Evolutionary conservation across 2,888 invertebrate genomes (phyloP), one percentile per base, ranked within the genome.

Genomic region (Oxytorus armatus): DNA sequence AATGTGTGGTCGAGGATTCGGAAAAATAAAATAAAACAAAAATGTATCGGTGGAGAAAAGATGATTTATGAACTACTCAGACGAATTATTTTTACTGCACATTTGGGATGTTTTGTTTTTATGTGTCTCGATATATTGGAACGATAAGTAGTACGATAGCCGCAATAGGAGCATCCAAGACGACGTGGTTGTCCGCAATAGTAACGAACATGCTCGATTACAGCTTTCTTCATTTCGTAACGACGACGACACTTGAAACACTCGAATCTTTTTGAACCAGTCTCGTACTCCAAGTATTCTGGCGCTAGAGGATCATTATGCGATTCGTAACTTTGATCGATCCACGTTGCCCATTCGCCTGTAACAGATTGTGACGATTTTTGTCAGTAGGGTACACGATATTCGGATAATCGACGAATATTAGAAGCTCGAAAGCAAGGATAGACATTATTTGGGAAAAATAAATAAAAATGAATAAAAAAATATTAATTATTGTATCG

Each of bases 171-270:
- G 59, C 91, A 92, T 73, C 88, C 85, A 73, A 90, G 91, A 42
- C 89, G 88, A 51, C 90, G 89, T 11, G 89, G 89, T 42, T 85
- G 85, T 1, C 91, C 91, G 80, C 92, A 92, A 70, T 91, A 89
- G 82, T 91, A 90, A 0, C 91, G 89, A 59, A 89, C 82, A 70
- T 92, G 92, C 51, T 90, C 86, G 29, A 87, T 87, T 7, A 92
- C 87, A 0, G 89, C 89, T 1, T 90, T 90, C 84, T 90, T 90
- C 66, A 87, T 88, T 18, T 87, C 87, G 83, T 90, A 91, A 55
- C 88, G 86, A 78, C 89, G 87, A 18, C 85, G 85, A 75, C 91
- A 92, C 36, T 84, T 87, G 11, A 88, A 69, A 55, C 92, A 91
- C 81, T 90, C 88, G 86, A 82, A 90, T 23, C 86, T 84, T 77